Conservation (phyloP, 35 echinoderm and acorn worm genomes). For the Stichopus chloronotus region DNA sequence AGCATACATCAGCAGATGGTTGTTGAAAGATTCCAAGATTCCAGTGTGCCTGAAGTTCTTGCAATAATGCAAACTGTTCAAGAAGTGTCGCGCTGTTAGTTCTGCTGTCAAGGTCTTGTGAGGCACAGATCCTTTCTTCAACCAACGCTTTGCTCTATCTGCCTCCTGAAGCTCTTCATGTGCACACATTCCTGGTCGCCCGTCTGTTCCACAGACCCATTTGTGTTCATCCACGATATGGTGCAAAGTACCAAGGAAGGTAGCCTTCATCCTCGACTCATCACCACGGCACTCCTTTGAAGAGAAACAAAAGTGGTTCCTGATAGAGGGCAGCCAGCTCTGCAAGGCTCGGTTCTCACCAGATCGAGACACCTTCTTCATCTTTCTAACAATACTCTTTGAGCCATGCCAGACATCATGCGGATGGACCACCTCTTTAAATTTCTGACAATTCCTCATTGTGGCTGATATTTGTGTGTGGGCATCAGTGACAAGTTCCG, state of each 20-base stretch:
- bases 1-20: conserved; percentile 53
- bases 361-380: too few relatives aligned
- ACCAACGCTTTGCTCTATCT: conserved; percentile 26
- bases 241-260: conserved; percentile 19
- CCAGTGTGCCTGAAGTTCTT: conserved; percentile 56
- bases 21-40: conserved; percentile 54
- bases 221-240: too few relatives aligned
- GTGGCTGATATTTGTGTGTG: too few relatives aligned
- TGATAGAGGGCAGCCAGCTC: conserved; percentile 43
- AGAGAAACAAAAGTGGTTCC: conserved; percentile 29
- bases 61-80: background rate
- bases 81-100: background rate
- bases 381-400: too few relatives aligned
- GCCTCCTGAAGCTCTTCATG: too few relatives aligned
- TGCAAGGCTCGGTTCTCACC: too few relatives aligned
- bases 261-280: conserved; percentile 20
- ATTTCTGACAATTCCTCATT: too few relatives aligned
- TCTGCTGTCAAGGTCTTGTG: background rate
- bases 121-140: conserved; percentile 28
- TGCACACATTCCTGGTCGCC: background rate
- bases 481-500: background rate
- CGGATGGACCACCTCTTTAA: conserved; percentile 20
- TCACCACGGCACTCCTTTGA: background rate
- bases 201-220: conserved; percentile 26
- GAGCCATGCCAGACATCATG: too few relatives aligned